phyloP scores from a whole-genome alignment of 1,140 invertebrate genomes.

The Drosophila dunni region DNA sequence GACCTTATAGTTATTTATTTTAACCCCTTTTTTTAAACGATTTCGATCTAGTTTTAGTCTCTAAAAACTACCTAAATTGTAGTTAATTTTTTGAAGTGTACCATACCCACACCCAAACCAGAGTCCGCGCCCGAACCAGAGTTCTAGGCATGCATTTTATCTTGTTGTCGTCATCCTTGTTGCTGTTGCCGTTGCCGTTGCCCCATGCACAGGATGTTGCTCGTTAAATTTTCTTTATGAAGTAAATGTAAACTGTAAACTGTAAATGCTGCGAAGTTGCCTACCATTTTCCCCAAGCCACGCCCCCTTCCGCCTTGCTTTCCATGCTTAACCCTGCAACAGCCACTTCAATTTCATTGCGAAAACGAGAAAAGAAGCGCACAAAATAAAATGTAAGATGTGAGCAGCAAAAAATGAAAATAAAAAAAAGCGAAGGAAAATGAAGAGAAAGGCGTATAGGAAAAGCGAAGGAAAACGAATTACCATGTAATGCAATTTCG shows the following conservation, averaged over 20 bases:
- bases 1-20: no score
- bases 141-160: slow-evolving; percentile 73
- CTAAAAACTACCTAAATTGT: no score
- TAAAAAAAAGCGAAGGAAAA: slow-evolving; percentile 5
- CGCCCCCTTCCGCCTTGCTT: slow-evolving; percentile 2
- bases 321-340: neutral
- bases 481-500: slow-evolving; percentile 74
- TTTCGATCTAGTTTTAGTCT: no score
- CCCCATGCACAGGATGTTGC: slow-evolving; percentile 74
- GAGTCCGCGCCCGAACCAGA: neutral
- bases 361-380: slow-evolving; percentile 35
- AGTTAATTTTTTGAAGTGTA: no score
- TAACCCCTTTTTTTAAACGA: no score
- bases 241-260: slow-evolving; percentile 82
- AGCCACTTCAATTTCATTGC: slow-evolving; percentile 71
- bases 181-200: slow-evolving; percentile 1
- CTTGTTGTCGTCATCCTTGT: slow-evolving; percentile 75
- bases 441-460: slow-evolving; percentile 27
- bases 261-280: slow-evolving; percentile 74
- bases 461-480: slow-evolving; percentile 40
- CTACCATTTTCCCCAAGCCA: neutral
- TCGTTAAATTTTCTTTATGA: slow-evolving; percentile 82
- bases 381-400: slow-evolving; percentile 68
- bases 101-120: no score
- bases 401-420: neutral